These are phyloP conservation scores for Chaetodon trifasciatus DNA, from an alignment of 2,797 vertebrate species.

Conservation along the genomic window DNA sequence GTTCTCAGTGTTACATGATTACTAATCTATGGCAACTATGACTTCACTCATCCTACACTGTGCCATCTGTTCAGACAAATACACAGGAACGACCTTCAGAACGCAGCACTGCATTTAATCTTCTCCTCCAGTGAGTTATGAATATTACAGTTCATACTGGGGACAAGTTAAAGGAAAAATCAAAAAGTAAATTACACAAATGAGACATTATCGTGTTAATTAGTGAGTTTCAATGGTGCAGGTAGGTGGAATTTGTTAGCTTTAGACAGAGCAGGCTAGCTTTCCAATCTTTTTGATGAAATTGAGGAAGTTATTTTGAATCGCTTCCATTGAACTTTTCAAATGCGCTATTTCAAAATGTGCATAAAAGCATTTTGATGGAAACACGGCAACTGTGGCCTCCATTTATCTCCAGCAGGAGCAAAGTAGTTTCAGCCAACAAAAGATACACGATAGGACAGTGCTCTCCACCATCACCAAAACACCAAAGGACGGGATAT, in stretches of 20 bases:
- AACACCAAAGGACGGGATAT: not conserved
- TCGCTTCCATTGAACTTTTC: no score
- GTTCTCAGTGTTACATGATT: slow-evolving; percentile 8
- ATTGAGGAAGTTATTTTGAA: no score
- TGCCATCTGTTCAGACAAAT: not conserved
- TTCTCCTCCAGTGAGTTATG: no score
- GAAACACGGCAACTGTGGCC: no score
- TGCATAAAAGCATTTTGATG: no score
- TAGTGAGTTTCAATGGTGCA: not conserved
- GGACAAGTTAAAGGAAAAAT: not conserved
- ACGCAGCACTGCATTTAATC: not conserved
- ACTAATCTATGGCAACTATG: slow-evolving; percentile 12
- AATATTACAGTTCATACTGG: not conserved
- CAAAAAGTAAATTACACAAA: not conserved
- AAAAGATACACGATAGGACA: not conserved
- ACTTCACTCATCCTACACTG: slow-evolving; percentile 7
- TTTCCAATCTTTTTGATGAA: not conserved
- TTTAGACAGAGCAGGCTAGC: not conserved
- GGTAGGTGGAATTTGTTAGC: not conserved
- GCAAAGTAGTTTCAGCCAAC: not conserved
- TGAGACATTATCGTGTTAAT: not conserved
- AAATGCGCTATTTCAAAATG: no score
- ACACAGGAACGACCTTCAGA: not conserved
- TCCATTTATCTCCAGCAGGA: not conserved
- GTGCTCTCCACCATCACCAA: not conserved